Conservation (phyloP, 2,797 vertebrate genomes). For the Benthosema pterotum region DNA sequence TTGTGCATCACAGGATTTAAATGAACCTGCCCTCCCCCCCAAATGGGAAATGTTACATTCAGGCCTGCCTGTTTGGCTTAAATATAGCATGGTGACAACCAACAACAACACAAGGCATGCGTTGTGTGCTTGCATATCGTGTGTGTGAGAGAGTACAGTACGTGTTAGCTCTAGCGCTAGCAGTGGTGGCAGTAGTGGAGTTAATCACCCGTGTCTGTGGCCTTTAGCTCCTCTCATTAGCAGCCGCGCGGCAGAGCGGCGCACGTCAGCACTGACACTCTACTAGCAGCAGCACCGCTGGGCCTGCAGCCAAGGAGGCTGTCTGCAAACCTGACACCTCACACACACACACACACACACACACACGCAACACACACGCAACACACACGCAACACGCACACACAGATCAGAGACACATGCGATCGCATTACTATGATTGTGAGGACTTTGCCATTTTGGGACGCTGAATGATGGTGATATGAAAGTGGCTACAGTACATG, state of each 20-base stretch:
- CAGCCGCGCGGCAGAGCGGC: conserved; percentile 81
- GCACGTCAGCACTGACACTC: conserved; percentile 81
- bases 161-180: neutral
- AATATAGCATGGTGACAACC: too few relatives aligned
- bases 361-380: neutral
- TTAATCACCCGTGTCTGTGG: conserved; percentile 85
- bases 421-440: too few relatives aligned
- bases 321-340: neutral
- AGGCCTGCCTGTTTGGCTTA: too few relatives aligned
- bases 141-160: conserved; percentile 7
- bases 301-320: conserved; percentile 64
- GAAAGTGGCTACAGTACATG: too few relatives aligned
- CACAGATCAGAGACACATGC: neutral
- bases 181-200: conserved; percentile 61
- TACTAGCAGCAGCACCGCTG: conserved; percentile 72
- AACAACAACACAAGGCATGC: too few relatives aligned
- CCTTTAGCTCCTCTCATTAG: conserved; percentile 90
- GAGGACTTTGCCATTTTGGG: too few relatives aligned
- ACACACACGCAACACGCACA: conserved; percentile 5
- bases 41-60: too few relatives aligned
- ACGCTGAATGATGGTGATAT: too few relatives aligned
- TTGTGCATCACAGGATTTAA: too few relatives aligned
- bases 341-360: neutral
- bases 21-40: too few relatives aligned
- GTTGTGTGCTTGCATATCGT: neutral